Conservation (phyloP, 2,113 vertebrate genomes). For the Perca fluviatilis region DNA sequence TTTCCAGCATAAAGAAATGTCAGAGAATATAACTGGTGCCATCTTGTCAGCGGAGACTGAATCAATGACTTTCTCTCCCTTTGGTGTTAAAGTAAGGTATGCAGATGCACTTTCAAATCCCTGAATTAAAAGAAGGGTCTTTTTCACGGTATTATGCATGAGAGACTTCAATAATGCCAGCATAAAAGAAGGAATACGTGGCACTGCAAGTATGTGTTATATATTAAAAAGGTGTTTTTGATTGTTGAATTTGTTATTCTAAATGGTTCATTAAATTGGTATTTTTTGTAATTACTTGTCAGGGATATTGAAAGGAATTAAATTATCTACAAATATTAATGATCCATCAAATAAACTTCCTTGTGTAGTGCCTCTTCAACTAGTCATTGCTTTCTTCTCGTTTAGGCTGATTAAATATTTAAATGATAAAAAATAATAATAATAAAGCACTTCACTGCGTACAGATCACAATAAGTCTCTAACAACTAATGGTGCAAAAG, state of each 20-base stretch:
- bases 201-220: constrained; percentile 36
- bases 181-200: constrained; percentile 60
- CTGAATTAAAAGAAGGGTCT: constrained; percentile 70
- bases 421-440: not conserved
- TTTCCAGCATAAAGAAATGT: constrained; percentile 78
- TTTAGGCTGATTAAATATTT: constrained; percentile 24
- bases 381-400: constrained; percentile 19
- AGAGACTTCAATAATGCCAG: constrained; percentile 62
- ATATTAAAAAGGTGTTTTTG: constrained; percentile 42
- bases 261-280: constrained; percentile 28
- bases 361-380: not conserved
- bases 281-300: constrained; percentile 30
- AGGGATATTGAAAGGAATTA: constrained; percentile 6
- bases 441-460: not conserved
- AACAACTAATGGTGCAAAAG: not conserved
- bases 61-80: constrained; percentile 75
- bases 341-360: not conserved
- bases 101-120: constrained; percentile 70
- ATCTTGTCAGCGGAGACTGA: constrained; percentile 77
- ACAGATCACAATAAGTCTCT: constrained; percentile 3
- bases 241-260: constrained; percentile 48
- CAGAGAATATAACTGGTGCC: constrained; percentile 80
- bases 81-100: constrained; percentile 76
- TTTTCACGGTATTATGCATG: constrained; percentile 68
- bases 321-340: not conserved